phyloP scores from a whole-genome alignment of 53 echinoderm and acorn worm genomes.

The Stichopus horrens region DNA sequence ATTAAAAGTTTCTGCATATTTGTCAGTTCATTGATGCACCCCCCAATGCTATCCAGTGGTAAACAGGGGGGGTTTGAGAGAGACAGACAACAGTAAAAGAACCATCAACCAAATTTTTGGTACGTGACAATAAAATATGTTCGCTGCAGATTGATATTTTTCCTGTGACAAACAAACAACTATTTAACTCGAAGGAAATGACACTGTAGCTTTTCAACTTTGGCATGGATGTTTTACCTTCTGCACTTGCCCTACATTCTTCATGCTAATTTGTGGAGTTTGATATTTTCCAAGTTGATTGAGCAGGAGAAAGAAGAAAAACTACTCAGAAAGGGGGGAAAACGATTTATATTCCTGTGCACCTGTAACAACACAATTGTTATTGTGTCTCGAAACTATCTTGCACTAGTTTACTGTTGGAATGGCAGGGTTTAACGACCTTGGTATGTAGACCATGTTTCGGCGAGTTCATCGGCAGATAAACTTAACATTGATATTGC shows the following conservation, averaged over 20 bases:
- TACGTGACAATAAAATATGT: conserved; percentile 6
- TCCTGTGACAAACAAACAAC: neutral
- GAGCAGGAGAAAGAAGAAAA: neutral
- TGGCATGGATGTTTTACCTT: conserved; percentile 2
- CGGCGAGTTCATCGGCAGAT: neutral
- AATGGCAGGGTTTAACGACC: conserved; percentile 22
- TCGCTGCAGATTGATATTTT: neutral
- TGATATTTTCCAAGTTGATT: neutral
- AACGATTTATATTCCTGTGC: neutral
- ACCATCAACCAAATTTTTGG: neutral
- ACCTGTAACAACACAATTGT: conserved; percentile 15
- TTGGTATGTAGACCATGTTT: conserved; percentile 20
- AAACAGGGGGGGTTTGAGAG: no score
- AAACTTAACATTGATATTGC: neutral
- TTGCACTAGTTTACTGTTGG: neutral
- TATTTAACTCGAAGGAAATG: neutral
- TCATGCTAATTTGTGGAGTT: conserved; percentile 2
- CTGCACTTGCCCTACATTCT: conserved; percentile 6
- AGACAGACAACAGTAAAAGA: no score
- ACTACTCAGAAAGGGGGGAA: neutral
- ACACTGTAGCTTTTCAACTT: neutral
- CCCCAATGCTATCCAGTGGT: no score
- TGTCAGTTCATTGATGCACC: no score
- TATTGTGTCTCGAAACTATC: neutral
- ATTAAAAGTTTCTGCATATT: no score